These are phyloP conservation scores for Strigamia transsilvanica DNA, from an alignment of 2,888 invertebrate species.

Conservation along the genomic window DNA sequence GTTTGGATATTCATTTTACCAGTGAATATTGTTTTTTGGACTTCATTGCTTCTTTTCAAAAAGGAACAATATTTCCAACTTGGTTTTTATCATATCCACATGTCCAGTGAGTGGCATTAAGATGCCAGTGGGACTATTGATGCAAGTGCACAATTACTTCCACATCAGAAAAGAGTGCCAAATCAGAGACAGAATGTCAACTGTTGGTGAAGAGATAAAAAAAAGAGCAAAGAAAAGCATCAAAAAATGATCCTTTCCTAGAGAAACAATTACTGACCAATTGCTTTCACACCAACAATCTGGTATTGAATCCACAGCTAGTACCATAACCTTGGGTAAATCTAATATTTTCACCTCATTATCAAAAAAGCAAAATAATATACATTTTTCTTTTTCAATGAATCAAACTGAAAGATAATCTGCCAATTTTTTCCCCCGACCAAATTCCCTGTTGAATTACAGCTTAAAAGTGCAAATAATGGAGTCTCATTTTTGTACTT, in stretches of 20 bases:
- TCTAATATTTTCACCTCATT: no score
- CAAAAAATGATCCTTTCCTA: conserved; percentile 3
- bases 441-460: not conserved
- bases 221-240: not conserved
- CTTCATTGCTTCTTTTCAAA: no score
- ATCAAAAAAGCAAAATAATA: not conserved
- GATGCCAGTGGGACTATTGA: not conserved
- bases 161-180: not conserved
- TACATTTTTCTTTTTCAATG: not conserved
- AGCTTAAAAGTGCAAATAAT: conserved; percentile 16
- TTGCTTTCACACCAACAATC: conserved; percentile 8
- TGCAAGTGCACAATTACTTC: not conserved
- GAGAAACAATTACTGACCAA: conserved; percentile 2
- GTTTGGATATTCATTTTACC: no score
- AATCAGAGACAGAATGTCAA: not conserved
- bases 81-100: no score
- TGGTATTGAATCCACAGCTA: not conserved
- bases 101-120: no score
- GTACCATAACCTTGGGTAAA: no score
- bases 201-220: not conserved
- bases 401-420: not conserved
- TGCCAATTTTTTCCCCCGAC: not conserved
- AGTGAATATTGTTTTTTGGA: no score
- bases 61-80: no score
- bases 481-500: not conserved